These are phyloP conservation scores for Picathartes gymnocephalus DNA, from an alignment of 2,113 vertebrate genomes.

Conservation along the genomic window DNA sequence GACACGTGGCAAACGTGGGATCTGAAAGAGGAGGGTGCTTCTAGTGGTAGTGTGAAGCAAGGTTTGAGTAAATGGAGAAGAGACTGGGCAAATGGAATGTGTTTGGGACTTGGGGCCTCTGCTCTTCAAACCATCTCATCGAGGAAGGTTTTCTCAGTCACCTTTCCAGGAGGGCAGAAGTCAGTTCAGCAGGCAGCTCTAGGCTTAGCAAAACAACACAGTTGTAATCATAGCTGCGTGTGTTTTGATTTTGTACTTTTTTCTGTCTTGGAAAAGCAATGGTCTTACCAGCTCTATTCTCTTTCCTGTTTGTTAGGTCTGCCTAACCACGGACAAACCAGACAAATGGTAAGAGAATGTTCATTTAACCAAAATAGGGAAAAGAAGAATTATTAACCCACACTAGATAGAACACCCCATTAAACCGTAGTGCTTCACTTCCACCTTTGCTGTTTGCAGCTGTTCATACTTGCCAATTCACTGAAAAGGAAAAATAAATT, in stretches of 20 bases:
- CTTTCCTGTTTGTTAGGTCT: constrained; percentile 78
- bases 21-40: background rate
- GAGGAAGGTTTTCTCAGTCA: background rate
- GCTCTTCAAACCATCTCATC: background rate
- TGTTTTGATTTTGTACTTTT: constrained; percentile 66
- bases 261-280: constrained; percentile 67
- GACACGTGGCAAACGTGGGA: background rate
- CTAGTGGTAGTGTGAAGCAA: background rate
- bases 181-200: constrained; percentile 9
- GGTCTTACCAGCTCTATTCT: constrained; percentile 67
- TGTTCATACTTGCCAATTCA: background rate
- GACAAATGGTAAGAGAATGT: constrained; percentile 83
- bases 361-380: constrained; percentile 63
- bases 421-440: constrained; percentile 20
- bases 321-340: constrained; percentile 83
- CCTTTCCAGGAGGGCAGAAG: background rate
- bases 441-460: constrained; percentile 56
- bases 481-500: background rate
- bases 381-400: constrained; percentile 46
- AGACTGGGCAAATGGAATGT: background rate
- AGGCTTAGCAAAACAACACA: constrained; percentile 30
- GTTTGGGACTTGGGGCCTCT: background rate
- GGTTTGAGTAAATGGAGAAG: background rate
- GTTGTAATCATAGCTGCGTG: constrained; percentile 51
- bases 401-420: constrained; percentile 12